Conservation (phyloP, 2,888 invertebrate species). For the Oxyscelio sp. region DNA sequence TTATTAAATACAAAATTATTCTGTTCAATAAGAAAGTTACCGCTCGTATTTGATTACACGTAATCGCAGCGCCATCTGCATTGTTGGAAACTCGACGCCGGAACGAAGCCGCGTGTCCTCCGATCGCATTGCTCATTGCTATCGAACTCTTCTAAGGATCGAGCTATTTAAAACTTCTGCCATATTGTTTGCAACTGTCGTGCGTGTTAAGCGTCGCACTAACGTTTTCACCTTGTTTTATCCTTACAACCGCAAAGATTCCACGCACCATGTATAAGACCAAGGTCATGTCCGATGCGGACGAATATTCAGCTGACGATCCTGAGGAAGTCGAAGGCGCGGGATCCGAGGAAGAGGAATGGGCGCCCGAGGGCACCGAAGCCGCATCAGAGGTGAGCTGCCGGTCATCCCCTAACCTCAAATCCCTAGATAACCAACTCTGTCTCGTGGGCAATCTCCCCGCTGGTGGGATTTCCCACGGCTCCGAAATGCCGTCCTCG, state of each 20-base stretch:
- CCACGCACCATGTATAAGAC: slow-evolving; percentile 88
- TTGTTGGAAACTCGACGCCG: no score
- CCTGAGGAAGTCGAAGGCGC: slow-evolving; percentile 87
- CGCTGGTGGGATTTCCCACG: no score
- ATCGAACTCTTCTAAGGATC: background rate
- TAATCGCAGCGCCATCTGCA: no score
- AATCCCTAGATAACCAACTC: no score
- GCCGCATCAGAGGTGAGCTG: slow-evolving; percentile 83
- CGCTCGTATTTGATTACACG: no score
- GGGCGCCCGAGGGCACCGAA: slow-evolving; percentile 85
- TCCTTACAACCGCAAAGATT: slow-evolving; percentile 83
- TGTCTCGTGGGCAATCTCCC: no score
- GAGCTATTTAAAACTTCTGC: background rate
- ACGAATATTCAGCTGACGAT: slow-evolving; percentile 88
- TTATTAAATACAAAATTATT: no score
- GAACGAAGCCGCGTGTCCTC: background rate
- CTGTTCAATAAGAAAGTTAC: no score
- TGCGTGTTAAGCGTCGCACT: slow-evolving; percentile 11
- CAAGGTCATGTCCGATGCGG: slow-evolving; percentile 87
- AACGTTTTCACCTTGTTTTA: background rate
- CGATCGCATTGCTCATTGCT: background rate
- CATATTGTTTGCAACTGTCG: slow-evolving; percentile 61
- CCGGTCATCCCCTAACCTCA: background rate
- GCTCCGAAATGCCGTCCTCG: no score
- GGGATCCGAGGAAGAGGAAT: slow-evolving; percentile 88